A percentile compares a stretch with the other conserved stretches of the same genome.
phyloP scores from a whole-genome alignment of 2,113 vertebrate species.

The Osmerus mordax region DNA sequence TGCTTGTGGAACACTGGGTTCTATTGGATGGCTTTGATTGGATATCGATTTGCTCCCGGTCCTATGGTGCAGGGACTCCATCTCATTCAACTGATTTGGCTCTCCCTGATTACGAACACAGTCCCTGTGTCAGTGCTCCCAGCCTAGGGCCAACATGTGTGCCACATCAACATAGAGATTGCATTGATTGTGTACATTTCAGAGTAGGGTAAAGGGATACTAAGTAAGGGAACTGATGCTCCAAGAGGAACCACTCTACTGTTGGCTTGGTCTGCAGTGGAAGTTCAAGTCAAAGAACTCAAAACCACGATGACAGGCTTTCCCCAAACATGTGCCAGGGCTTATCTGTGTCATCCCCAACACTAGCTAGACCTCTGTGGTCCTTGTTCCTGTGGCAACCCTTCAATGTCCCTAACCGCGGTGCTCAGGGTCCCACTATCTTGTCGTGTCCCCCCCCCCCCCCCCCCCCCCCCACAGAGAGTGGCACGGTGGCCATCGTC shows the following conservation, averaged over 20 bases:
- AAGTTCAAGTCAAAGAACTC: background rate
- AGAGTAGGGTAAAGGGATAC: background rate
- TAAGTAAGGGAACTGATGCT: background rate
- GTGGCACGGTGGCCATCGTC: conserved; percentile 72
- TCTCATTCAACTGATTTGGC: conserved; percentile 28
- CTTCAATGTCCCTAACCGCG: background rate
- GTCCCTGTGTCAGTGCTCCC: conserved; percentile 14
- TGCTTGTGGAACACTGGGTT: background rate
- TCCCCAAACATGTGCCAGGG: background rate
- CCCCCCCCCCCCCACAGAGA: conserved; percentile 61
- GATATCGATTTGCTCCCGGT: conserved; percentile 25
- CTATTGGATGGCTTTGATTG: conserved; percentile 4
- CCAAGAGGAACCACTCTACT: background rate
- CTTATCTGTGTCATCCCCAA: background rate
- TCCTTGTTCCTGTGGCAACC: background rate
- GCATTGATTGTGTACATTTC: conserved; percentile 15
- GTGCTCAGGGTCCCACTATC: too few species aligned
- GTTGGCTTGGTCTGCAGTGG: background rate
- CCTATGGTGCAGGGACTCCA: background rate
- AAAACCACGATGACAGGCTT: background rate
- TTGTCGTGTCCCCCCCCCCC: background rate
- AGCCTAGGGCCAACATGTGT: conserved; percentile 19
- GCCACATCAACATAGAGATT: conserved; percentile 21
- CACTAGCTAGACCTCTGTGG: background rate
- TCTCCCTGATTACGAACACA: conserved; percentile 21